phyloP scores from a whole-genome alignment of 2,113 vertebrate species.

The Choloepus hoffmanni region DNA sequence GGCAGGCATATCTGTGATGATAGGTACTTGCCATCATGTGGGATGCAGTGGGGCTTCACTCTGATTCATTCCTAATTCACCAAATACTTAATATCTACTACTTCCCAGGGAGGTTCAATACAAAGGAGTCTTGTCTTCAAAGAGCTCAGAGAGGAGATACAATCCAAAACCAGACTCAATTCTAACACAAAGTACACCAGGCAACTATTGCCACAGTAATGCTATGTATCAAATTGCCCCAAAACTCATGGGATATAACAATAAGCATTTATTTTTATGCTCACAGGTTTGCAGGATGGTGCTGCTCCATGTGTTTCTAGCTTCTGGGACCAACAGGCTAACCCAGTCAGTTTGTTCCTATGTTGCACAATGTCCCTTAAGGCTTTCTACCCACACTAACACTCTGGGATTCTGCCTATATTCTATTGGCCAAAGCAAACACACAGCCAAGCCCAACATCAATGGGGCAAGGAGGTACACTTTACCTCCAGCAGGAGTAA shows the following conservation, averaged over 20 bases:
- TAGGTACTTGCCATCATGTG: background rate
- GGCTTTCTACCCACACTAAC: background rate
- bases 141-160: background rate
- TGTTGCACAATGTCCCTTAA: background rate
- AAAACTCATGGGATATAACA: background rate
- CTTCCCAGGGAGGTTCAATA: background rate
- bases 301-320: background rate
- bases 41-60: background rate
- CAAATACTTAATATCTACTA: constrained; percentile 35
- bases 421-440: constrained; percentile 1
- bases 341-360: background rate
- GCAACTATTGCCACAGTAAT: too few species aligned
- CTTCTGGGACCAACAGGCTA: background rate
- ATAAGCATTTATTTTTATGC: background rate
- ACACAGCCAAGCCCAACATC: background rate
- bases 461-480: background rate
- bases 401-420: background rate
- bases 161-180: too few species aligned
- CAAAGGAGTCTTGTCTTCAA: background rate
- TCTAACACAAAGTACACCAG: too few species aligned
- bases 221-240: background rate
- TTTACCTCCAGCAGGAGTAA: background rate
- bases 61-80: constrained; percentile 9
- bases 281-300: background rate
- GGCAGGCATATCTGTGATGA: background rate